A percentile compares a stretch with the other conserved stretches of the same genome.
Evolutionary conservation across 2,113 vertebrate genomes (phyloP).

Genomic region (Sula dactylatra): DNA sequence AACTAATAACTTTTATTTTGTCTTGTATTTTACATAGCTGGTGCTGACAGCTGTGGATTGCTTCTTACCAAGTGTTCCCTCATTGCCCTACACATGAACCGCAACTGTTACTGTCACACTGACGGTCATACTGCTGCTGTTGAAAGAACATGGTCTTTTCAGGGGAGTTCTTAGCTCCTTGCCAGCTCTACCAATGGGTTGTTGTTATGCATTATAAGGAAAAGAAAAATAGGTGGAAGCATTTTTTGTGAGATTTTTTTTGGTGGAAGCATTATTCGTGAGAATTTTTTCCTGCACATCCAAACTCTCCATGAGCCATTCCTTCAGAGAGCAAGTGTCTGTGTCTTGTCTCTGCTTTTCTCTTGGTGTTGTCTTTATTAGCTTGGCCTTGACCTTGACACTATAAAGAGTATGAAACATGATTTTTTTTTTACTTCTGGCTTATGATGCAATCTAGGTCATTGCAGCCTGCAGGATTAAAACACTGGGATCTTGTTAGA

Average conservation of each 20-base stretch:
- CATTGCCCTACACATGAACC: not conserved
- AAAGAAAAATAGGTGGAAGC: not conserved
- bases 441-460: constrained; percentile 7
- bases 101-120: no score
- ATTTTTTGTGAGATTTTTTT: not conserved
- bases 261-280: no score
- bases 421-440: not conserved
- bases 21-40: not conserved
- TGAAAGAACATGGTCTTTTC: not conserved
- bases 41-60: not conserved
- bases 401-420: not conserved
- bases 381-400: not conserved
- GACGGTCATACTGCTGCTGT: not conserved
- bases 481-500: not conserved
- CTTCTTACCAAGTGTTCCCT: not conserved
- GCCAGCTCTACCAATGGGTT: not conserved
- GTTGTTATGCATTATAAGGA: not conserved
- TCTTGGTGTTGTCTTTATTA: not conserved
- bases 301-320: not conserved
- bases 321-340: not conserved
- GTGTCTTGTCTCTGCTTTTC: not conserved
- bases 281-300: not conserved
- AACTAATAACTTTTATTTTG: not conserved
- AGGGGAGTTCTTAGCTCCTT: not conserved
- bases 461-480: not conserved